Evolutionary conservation across 2,113 vertebrate species (phyloP).

Genomic region (Catharus fuscescens): DNA sequence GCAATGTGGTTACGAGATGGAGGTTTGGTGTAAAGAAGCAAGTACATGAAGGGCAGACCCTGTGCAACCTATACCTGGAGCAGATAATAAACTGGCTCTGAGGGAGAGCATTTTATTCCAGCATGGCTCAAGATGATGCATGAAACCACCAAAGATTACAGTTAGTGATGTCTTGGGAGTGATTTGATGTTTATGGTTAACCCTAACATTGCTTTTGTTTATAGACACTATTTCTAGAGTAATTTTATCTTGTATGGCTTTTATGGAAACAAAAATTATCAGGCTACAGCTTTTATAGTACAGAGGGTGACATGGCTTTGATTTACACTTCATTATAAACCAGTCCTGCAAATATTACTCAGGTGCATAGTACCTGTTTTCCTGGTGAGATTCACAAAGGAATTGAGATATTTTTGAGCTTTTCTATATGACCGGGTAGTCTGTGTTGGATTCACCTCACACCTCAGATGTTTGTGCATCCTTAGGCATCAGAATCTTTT

Average conservation of each 20-base stretch:
- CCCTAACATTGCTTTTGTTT: constrained; percentile 42
- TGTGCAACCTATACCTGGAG: background rate
- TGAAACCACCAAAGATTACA: constrained; percentile 34
- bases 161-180: constrained; percentile 27
- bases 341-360: background rate
- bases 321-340: constrained; percentile 17
- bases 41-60: background rate
- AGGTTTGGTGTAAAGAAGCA: background rate
- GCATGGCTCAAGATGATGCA: background rate
- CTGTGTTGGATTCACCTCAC: fast-evolving
- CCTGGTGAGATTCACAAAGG: background rate
- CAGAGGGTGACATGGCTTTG: background rate
- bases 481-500: background rate
- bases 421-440: background rate
- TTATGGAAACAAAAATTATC: constrained; percentile 58
- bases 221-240: constrained; percentile 52
- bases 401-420: background rate
- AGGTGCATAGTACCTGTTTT: background rate
- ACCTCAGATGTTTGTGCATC: background rate
- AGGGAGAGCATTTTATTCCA: background rate
- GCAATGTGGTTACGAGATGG: background rate
- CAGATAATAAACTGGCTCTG: background rate
- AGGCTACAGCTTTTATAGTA: constrained; percentile 4
- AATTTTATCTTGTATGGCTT: constrained; percentile 55
- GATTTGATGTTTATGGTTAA: constrained; percentile 60